Base-by-base conservation (phyloP, 1,140 invertebrate genomes). In the Steinernema khuongi region DNA sequence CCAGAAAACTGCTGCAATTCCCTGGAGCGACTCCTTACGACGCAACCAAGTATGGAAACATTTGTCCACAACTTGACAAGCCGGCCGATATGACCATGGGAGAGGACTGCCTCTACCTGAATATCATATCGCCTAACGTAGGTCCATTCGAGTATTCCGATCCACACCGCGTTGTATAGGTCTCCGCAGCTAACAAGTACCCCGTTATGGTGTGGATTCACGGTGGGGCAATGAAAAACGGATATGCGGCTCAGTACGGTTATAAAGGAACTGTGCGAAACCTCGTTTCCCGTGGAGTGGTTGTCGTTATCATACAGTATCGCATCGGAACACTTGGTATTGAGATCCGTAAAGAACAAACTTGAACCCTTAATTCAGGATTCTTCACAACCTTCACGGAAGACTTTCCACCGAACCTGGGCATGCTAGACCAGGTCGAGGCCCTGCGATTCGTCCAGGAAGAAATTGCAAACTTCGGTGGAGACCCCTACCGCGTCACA, bases 91-190 rank as follows among this genome's bases (percentile, higher is more conserved):
- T 89, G 77, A 92, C 95, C 85, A 93, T 95, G 87, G 93, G 91
- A 79, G 95, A 98, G 88, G 95, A 98, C 88, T 98, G 95, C 85
- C 90, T 97, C 31, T 96, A 95, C 86, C 88, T 97, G 77, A 97
- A 97, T 86, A 92, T 97, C 84, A 96, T 95, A 87, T 91, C 93
- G 7, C 94, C 94, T 28, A 67, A 78, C 31, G 72, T 77, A 75
- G 19, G 43, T 73, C 66, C 31, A 74, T 29, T 70, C 18, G 31
- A 1, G 26, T 1, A 28, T 72, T 19, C 36, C 60, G 11, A 26
- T 32, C 1, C 31, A 1, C 17, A 67, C 11, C 7, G 7, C 17
- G 69, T 29, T 36, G 30, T 71, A 1, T 22, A 72, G 41, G 31
- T 22, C 19, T 67, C 22, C 2, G 18, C 32, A 68, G 22, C 60